Evolutionary conservation across 2,113 vertebrate species (phyloP).

Genomic region (Syngnathus floridae): DNA sequence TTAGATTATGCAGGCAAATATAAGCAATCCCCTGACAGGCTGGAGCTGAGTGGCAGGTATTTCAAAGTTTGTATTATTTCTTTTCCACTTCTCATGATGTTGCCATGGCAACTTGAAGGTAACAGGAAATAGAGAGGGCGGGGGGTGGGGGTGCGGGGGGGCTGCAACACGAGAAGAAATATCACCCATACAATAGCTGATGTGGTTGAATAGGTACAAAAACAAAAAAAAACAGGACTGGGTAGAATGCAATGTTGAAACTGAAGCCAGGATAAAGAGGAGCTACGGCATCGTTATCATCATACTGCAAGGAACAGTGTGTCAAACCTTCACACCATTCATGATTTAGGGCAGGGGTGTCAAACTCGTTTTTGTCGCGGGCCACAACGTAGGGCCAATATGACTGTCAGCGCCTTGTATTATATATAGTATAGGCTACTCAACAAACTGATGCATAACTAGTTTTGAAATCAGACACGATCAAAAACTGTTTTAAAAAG

Average conservation of each 20-base stretch:
- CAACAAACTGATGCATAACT: no score
- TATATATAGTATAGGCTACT: no score
- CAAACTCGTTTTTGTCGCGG: no score
- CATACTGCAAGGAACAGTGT: no score
- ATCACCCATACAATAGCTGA: neutral
- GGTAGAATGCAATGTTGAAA: neutral
- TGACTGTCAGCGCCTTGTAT: no score
- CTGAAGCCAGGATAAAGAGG: neutral
- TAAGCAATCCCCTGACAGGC: slow-evolving; percentile 32
- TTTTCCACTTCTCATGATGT: slow-evolving; percentile 17
- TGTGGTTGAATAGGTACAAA: neutral
- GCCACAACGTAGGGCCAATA: no score
- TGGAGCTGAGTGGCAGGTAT: slow-evolving; percentile 17
- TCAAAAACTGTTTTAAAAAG: no score
- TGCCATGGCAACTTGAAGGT: slow-evolving; percentile 29
- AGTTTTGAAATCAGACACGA: no score
- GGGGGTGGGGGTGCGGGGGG: no score
- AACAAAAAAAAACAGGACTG: no score
- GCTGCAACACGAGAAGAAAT: neutral
- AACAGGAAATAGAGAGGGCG: neutral
- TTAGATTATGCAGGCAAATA: slow-evolving; percentile 32
- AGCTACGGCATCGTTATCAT: no score
- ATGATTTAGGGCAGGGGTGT: neutral
- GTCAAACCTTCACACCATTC: neutral
- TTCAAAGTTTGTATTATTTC: slow-evolving; percentile 19